Percentiles rank a stretch among this genome's conserved stretches.
These are phyloP conservation scores for Aphidius colemani DNA, from an alignment of 2,888 invertebrate species.

Conservation along the genomic window DNA sequence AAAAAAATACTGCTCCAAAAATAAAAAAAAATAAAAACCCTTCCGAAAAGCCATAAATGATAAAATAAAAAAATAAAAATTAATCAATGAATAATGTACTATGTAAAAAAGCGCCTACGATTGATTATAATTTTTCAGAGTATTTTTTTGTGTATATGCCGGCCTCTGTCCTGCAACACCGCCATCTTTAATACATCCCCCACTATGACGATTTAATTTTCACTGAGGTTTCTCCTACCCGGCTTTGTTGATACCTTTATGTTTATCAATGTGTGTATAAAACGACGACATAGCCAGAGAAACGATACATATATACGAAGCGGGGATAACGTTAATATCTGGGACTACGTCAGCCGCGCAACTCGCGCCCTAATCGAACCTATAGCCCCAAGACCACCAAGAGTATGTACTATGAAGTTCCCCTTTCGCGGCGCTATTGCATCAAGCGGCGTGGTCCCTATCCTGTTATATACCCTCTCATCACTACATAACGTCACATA, in stretches of 20 bases:
- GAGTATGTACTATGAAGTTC: constrained; percentile 34
- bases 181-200: constrained; percentile 28
- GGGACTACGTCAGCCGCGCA: constrained; percentile 59
- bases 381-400: constrained; percentile 22
- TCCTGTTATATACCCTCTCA: constrained; percentile 27
- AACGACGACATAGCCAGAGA: no score
- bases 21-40: no score
- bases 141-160: constrained; percentile 10
- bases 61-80: no score
- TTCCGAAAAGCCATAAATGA: no score
- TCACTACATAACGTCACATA: constrained; percentile 3
- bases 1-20: no score
- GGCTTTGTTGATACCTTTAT: constrained; percentile 30
- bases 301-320: constrained; percentile 20
- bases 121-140: no score
- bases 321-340: constrained; percentile 59
- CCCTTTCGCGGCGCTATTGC: constrained; percentile 27
- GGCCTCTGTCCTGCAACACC: constrained; percentile 22
- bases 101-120: no score
- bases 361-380: constrained; percentile 56
- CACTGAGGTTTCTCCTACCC: constrained; percentile 22
- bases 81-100: no score
- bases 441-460: constrained; percentile 21
- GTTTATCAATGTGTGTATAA: constrained; percentile 27
- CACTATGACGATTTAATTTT: constrained; percentile 8